Evolutionary conservation across 1,140 invertebrate species (phyloP), one percentile per base, ranked within the genome.

Genomic region (Drosophila leontia): DNA sequence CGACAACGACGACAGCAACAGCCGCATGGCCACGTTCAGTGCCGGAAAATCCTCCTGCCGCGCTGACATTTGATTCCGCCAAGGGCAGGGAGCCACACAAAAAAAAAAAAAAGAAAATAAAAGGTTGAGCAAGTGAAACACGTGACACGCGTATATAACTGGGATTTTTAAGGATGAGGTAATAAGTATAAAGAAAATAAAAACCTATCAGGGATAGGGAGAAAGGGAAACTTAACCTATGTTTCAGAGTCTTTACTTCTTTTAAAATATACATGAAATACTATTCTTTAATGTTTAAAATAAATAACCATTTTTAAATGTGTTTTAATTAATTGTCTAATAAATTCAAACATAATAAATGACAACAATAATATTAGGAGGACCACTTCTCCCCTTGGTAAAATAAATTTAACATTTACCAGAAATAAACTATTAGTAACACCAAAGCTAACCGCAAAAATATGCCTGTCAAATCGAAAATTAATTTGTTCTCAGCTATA

Each of bases 31-130:
- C 67, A 32, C 59, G 23, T 32, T 26, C 44, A 53, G 7, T 32
- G 63, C 32, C 67, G 67, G 67, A 68, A 69, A 70, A 70, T 70
- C 67, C 67, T 50, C 32, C 37, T 29, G 48, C 48, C 41, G 23
- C 34, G 37, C 32, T 68, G 67, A 70, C 67, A 70, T 70, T 47
- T 55, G 67, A 70, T 47, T 55, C 67, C 63, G 17, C 11, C 47
- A 26, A 42, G 23, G 61, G 47, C 23, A 13, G 17, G 32, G 34
- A 23, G 12, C 13, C 41, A 13, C 13, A 39, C 19, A 53, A 35
- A 55, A 35, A 39, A 35, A 55, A 35, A 39, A 32, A 23, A 6
- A 51, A 17, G 2, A 55, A 35, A 55, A 15, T 17, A 56, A 70
- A 70, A 70, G 63, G 67, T 69, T 55, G 48, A 44, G n/a, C 19